phyloP scores from a whole-genome alignment of 2,113 vertebrate genomes.

The Atherinomorus stipes region DNA sequence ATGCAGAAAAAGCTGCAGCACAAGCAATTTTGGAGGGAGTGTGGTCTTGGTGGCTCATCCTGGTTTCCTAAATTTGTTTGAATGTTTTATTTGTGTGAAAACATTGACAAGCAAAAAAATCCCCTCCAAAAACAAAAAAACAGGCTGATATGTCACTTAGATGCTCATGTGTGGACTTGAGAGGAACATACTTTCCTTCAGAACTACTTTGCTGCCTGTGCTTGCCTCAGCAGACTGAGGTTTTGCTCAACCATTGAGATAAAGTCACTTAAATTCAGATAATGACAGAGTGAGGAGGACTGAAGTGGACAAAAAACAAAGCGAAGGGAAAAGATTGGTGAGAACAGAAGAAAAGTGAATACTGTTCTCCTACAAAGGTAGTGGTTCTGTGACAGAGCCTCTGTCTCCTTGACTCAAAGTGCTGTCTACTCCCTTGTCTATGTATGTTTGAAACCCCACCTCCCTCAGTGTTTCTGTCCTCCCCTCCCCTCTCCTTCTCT shows the following conservation, averaged over 20 bases:
- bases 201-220: constrained; percentile 14
- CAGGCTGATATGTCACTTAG: neutral
- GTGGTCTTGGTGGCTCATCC: constrained; percentile 21
- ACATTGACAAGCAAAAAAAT: constrained; percentile 6
- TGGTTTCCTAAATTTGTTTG: constrained; percentile 14
- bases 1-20: constrained; percentile 46
- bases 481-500: constrained; percentile 64
- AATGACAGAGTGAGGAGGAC: constrained; percentile 39
- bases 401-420: constrained; percentile 56
- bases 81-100: neutral
- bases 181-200: constrained; percentile 8
- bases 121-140: neutral
- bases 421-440: constrained; percentile 59
- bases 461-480: constrained; percentile 65
- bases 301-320: constrained; percentile 17
- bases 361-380: constrained; percentile 37
- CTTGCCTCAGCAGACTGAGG: constrained; percentile 35
- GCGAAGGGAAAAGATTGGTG: constrained; percentile 14
- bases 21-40: constrained; percentile 41
- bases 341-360: constrained; percentile 11
- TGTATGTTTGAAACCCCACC: constrained; percentile 69
- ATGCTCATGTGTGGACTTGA: constrained; percentile 5
- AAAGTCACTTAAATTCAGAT: constrained; percentile 41
- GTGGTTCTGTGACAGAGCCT: too few relatives aligned
- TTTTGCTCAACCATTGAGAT: constrained; percentile 38